phyloP scores from a whole-genome alignment of 2,888 invertebrate species.

The Torymus aiolomorphi region DNA sequence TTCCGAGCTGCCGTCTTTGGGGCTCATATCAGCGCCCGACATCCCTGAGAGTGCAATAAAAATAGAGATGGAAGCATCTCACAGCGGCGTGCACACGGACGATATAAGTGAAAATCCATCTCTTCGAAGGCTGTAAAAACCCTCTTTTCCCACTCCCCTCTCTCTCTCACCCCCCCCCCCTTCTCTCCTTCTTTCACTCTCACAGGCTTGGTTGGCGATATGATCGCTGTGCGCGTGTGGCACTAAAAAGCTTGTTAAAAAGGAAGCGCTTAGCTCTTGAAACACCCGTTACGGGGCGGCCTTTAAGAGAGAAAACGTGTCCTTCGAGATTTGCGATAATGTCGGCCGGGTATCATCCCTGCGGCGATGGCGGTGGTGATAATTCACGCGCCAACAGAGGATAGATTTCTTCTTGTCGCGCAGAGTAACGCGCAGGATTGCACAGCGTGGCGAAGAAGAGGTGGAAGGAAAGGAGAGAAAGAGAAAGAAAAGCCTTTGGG shows the following conservation, averaged over 20 bases:
- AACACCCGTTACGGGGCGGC: constrained; percentile 43
- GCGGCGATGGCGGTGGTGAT: constrained; percentile 14
- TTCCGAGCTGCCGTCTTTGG: not conserved
- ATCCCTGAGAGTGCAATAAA: constrained; percentile 40
- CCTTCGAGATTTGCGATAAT: constrained; percentile 50
- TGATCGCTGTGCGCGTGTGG: constrained; percentile 4
- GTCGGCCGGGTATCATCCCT: constrained; percentile 36
- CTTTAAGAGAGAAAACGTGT: constrained; percentile 53
- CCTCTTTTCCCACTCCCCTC: not conserved
- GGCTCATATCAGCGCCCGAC: constrained; percentile 19
- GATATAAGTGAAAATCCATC: constrained; percentile 50
- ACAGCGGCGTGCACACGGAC: not conserved
- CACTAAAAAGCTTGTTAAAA: constrained; percentile 55
- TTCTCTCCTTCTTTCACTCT: not conserved
- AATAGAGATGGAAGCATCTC: not conserved
- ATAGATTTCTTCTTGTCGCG: constrained; percentile 51
- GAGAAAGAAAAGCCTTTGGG: not conserved
- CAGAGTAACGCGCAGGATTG: not conserved
- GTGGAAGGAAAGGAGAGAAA: not conserved
- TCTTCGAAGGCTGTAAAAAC: constrained; percentile 21
- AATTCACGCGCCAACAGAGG: constrained; percentile 42
- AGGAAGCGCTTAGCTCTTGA: constrained; percentile 43
- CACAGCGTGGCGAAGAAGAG: not conserved
- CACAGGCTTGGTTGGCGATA: not conserved
- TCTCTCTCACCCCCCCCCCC: not conserved